Conservation (phyloP, 2,888 invertebrate genomes). For the Diaprepes abbreviatus region DNA sequence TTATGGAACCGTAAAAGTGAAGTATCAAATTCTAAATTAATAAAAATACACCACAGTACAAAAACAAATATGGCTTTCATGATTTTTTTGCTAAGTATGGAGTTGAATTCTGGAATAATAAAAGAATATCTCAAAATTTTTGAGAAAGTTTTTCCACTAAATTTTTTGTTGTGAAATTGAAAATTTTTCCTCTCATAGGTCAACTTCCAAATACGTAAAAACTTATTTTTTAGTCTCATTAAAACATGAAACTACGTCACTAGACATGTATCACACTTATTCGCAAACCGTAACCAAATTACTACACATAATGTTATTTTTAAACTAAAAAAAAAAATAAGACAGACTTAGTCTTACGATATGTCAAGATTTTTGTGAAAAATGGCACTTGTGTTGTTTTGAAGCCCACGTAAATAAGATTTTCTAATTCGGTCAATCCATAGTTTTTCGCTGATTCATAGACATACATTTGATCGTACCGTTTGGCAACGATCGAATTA, state of each 20-base stretch:
- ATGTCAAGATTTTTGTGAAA: slow-evolving; percentile 19
- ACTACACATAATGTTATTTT: neutral
- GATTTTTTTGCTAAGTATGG: too few species aligned
- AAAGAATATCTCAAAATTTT: too few species aligned
- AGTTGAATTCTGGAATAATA: too few species aligned
- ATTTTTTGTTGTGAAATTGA: too few species aligned
- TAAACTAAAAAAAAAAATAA: slow-evolving; percentile 37
- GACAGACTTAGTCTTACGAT: slow-evolving; percentile 39
- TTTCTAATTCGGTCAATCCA: slow-evolving; percentile 52
- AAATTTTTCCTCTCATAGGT: too few species aligned
- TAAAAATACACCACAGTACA: too few species aligned
- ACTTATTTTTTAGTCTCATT: too few species aligned
- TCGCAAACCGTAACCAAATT: neutral
- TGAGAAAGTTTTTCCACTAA: too few species aligned
- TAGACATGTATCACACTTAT: neutral
- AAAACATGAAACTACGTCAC: neutral
- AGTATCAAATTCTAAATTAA: too few species aligned
- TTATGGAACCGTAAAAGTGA: too few species aligned
- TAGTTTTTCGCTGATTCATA: slow-evolving; percentile 43
- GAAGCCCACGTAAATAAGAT: slow-evolving; percentile 55
- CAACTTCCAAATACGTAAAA: too few species aligned
- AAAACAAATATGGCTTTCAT: too few species aligned
- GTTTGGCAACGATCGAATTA: slow-evolving; percentile 26
- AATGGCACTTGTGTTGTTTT: slow-evolving; percentile 53
- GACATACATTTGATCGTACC: slow-evolving; percentile 25